These are phyloP conservation scores for Congeria kusceri DNA, from an alignment of 2,888 invertebrate species.

Conservation along the genomic window DNA sequence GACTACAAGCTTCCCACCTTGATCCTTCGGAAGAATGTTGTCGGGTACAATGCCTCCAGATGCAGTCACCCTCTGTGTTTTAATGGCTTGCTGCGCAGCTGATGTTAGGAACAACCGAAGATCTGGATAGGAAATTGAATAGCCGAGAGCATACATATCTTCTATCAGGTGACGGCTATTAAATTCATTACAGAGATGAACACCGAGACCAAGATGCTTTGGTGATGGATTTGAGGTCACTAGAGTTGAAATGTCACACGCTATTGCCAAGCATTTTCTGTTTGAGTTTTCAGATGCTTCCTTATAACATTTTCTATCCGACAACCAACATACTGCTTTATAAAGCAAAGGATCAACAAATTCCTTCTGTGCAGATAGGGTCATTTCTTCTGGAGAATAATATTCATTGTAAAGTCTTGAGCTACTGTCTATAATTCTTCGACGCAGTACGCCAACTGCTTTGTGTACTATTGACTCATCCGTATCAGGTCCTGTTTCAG, in stretches of 20 bases:
- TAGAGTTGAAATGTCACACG: constrained; percentile 23
- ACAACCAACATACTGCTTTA: constrained; percentile 4
- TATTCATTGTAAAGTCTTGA: neutral
- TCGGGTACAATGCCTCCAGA: constrained; percentile 15
- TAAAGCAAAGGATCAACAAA: constrained; percentile 9
- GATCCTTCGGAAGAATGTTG: neutral
- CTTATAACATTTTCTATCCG: neutral
- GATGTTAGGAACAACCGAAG: neutral
- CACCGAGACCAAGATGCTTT: neutral
- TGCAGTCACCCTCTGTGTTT: neutral
- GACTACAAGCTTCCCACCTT: constrained; percentile 17
- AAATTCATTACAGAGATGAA: constrained; percentile 12
- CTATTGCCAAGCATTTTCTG: neutral
- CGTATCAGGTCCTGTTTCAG: neutral
- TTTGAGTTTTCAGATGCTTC: neutral
- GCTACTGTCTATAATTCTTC: neutral
- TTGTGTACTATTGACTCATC: constrained; percentile 11
- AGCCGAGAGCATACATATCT: neutral
- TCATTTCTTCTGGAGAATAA: constrained; percentile 18
- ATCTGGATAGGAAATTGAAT: neutral
- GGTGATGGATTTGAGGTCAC: constrained; percentile 6
- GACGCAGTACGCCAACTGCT: constrained; percentile 6
- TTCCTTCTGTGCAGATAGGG: neutral
- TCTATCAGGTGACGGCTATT: neutral
- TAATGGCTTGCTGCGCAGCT: neutral